phyloP scores from a whole-genome alignment of 2,113 vertebrate species.

The Cyphomyrus plagiostoma region DNA sequence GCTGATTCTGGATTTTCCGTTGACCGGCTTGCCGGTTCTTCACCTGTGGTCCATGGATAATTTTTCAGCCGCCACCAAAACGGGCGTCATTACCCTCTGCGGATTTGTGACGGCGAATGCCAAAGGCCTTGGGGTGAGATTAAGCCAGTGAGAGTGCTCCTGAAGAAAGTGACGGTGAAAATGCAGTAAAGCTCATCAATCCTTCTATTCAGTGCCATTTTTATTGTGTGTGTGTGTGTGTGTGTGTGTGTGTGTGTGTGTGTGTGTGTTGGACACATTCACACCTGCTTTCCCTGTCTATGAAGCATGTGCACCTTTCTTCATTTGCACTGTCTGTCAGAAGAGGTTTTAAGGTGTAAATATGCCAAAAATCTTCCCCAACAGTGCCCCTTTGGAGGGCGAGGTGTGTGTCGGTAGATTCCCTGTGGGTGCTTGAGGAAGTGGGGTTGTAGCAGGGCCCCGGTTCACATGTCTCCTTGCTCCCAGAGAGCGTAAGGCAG shows the following conservation, averaged over 20 bases:
- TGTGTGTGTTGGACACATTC: background rate
- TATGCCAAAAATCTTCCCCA: background rate
- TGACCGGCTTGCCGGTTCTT: conserved; percentile 2
- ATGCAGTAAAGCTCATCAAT: background rate
- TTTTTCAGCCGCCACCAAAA: background rate
- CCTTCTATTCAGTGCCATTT: background rate
- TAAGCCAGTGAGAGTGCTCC: background rate
- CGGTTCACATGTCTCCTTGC: background rate
- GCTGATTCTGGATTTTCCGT: conserved; percentile 31
- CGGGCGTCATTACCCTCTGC: background rate
- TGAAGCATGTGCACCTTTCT: background rate
- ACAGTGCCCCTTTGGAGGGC: background rate
- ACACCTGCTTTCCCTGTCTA: background rate
- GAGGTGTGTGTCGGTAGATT: background rate
- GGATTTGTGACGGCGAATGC: background rate
- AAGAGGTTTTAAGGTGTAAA: background rate
- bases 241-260: background rate
- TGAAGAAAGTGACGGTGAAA: background rate
- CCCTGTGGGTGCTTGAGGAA: background rate
- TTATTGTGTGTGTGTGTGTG: background rate
- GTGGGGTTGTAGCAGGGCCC: background rate
- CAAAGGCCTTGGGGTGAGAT: background rate
- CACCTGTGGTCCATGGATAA: conserved; percentile 10
- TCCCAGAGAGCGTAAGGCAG: background rate
- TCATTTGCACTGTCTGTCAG: background rate